Evolutionary conservation across 2,797 vertebrate species (phyloP), one percentile per base, ranked within the genome.

Genomic region (Channallabes apus): DNA sequence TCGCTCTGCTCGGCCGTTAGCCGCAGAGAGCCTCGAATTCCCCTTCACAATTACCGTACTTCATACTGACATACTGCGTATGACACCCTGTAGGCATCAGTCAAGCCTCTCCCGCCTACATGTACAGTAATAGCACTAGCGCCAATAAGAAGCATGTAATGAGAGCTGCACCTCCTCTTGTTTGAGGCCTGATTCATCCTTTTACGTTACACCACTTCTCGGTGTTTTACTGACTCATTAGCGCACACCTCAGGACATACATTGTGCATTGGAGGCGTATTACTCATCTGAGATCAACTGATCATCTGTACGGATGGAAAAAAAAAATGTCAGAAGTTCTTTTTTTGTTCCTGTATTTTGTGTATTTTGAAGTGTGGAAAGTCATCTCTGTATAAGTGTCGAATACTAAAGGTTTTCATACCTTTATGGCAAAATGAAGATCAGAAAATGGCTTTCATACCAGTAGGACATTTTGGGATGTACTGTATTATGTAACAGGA

Each of bases 51-150:
- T 88, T 88, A 89, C 69, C 77, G 80, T 71, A 87, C 82, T 86
- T 87, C 84, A 87, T 69, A 73, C 73, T 84, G 87, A 88, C 88
- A 88, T 72, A 84, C 78, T 7, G 81, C 78, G 41, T 83, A 83
- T 86, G 83, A 82, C 83, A 84, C 85, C 87, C 89, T 80, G 85
- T 72, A 86, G 89, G 86, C 82, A 88, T 89, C 84, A 88, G 89
- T 88, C 89, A 89, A 86, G 85, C 84, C 61, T 86, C 58, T 87
- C 67, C 88, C 84, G 84, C 87, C 87, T 82, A 88, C 89, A 84
- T 82, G 68, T 83, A 84, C 87, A 88, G 85, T 89, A 86, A 86
- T 86, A 89, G 85, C 73, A 65, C 79, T 75, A 84, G 54, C 87
- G 62, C 78, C 88, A 87, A 89, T 86, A 76, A 89, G 62, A 59